Evolutionary conservation across 2,113 vertebrate species (phyloP).

Genomic region (Mesoclemmys tuberculata): DNA sequence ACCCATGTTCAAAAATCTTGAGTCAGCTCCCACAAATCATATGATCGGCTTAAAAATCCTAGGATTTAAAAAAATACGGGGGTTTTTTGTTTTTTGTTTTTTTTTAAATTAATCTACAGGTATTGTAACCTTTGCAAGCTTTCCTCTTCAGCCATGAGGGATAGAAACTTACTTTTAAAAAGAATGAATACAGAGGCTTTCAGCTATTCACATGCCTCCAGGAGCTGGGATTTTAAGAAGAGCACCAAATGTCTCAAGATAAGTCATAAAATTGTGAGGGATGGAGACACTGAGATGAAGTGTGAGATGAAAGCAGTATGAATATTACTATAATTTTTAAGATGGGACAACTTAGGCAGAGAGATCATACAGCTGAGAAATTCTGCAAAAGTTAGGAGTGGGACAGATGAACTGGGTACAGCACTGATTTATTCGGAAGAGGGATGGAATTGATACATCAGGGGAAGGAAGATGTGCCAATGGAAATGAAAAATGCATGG

Average conservation of each 20-base stretch:
- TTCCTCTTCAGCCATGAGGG: background rate
- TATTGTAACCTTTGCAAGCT: accelerated
- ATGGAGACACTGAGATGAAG: background rate
- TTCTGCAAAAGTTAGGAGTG: background rate
- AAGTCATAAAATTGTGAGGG: background rate
- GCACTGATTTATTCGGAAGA: background rate
- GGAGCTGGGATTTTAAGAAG: background rate
- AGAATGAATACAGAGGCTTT: background rate
- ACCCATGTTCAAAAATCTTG: background rate
- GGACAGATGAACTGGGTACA: background rate
- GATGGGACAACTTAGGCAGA: background rate
- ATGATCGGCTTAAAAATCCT: background rate
- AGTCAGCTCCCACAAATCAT: background rate
- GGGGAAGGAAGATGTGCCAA: background rate
- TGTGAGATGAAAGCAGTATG: background rate
- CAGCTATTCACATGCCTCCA: background rate
- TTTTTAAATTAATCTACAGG: background rate
- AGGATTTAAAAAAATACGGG: background rate
- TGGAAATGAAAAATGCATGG: background rate
- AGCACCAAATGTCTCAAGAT: background rate
- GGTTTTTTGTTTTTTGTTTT: too few relatives aligned
- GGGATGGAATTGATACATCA: background rate
- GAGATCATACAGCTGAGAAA: background rate
- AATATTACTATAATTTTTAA: background rate
- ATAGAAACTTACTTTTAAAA: background rate